These are phyloP conservation scores for Butastur rufipennis DNA, from an alignment of 2,113 vertebrate species.

Conservation along the genomic window DNA sequence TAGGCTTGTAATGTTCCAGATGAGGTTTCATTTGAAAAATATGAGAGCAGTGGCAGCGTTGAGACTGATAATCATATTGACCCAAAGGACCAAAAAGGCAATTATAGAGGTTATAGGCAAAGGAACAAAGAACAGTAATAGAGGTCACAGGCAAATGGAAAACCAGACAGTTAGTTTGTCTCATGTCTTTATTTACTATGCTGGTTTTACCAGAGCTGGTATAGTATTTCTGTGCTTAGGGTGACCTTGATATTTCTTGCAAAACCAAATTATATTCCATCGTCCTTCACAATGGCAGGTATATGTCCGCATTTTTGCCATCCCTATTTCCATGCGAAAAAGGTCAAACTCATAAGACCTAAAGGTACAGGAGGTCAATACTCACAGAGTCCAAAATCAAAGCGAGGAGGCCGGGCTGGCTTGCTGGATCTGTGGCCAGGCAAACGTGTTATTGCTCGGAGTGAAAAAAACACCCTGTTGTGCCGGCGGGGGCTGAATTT, in stretches of 20 bases:
- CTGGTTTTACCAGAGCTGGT: neutral
- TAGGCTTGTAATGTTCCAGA: neutral
- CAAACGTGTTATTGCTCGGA: rapidly evolving
- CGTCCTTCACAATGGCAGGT: neutral
- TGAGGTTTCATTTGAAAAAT: neutral
- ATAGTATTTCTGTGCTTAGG: neutral
- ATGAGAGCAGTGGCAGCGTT: neutral
- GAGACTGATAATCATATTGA: neutral
- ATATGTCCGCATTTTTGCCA: neutral
- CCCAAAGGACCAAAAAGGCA: neutral
- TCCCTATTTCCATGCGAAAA: neutral
- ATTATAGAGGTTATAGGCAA: neutral
- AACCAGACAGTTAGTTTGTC: conserved; percentile 6
- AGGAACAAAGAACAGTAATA: conserved; percentile 31
- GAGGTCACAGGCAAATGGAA: neutral
- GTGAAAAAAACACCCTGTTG: neutral
- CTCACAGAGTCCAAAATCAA: neutral
- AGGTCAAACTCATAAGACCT: neutral
- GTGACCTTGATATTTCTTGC: conserved; percentile 7
- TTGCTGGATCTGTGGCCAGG: neutral
- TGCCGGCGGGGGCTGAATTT: neutral
- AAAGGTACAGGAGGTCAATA: neutral
- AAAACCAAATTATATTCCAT: neutral
- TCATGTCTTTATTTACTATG: neutral
- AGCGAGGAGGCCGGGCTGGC: neutral